These are phyloP conservation scores for Cetoscarus ocellatus DNA, from an alignment of 2,797 vertebrate species.

Conservation along the genomic window DNA sequence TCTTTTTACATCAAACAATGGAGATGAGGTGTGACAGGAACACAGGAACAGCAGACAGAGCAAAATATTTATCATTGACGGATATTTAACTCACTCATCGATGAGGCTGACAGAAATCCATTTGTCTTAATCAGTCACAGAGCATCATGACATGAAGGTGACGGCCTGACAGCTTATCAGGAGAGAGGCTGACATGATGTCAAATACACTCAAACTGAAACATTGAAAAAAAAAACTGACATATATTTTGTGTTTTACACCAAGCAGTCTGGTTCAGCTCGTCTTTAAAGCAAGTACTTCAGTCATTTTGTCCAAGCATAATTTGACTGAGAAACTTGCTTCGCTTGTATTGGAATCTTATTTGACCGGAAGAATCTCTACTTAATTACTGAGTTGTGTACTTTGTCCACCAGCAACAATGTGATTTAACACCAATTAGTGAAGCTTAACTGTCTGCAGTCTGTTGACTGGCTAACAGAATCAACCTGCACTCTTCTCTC, in stretches of 20 bases:
- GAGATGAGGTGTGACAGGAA: slow-evolving; percentile 56
- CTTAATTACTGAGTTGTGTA: no score
- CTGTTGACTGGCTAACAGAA: no score
- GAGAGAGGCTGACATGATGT: slow-evolving; percentile 38
- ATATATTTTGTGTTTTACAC: not conserved
- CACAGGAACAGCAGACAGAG: slow-evolving; percentile 57
- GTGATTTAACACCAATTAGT: no score
- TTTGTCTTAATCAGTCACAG: slow-evolving; percentile 36
- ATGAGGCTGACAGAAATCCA: slow-evolving; percentile 30
- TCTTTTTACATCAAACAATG: slow-evolving; percentile 76
- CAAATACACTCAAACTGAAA: slow-evolving; percentile 60
- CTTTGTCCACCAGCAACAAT: no score
- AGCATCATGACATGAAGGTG: slow-evolving; percentile 13
- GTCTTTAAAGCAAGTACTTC: no score
- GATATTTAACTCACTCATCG: slow-evolving; percentile 22
- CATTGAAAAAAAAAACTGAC: slow-evolving; percentile 22
- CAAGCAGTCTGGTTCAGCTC: no score
- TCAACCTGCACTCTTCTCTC: no score
- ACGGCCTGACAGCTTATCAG: slow-evolving; percentile 19
- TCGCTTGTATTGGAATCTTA: no score
- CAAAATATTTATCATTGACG: slow-evolving; percentile 51
- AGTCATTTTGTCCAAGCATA: no score
- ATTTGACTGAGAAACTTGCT: no score
- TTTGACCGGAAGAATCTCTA: no score
- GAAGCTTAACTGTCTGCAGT: no score